These are phyloP conservation scores for Gallinago media DNA, from an alignment of 2,113 vertebrate genomes.

Conservation along the genomic window DNA sequence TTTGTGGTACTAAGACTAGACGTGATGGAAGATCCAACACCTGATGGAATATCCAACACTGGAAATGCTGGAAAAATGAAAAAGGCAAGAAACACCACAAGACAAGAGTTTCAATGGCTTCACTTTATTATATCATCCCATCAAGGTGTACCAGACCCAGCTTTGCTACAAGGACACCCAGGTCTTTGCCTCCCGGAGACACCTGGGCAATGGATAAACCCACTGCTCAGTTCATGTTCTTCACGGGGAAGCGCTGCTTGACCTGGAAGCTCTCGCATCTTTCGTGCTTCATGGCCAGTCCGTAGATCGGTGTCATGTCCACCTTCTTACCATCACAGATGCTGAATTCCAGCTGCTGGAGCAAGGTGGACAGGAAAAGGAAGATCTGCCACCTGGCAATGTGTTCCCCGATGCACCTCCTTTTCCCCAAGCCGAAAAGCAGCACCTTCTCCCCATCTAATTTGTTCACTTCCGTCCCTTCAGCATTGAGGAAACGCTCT, in stretches of 20 bases:
- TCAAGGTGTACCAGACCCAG: background rate
- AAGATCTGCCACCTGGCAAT: conserved; percentile 87
- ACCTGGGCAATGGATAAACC: background rate
- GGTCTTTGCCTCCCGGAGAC: background rate
- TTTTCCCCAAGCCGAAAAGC: conserved; percentile 88
- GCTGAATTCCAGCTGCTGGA: conserved; percentile 86
- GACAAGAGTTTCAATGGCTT: rapidly evolving
- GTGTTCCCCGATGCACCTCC: conserved; percentile 87
- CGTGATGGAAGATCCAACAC: background rate
- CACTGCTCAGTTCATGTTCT: background rate
- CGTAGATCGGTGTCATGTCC: conserved; percentile 87
- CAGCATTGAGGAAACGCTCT: conserved; percentile 84
- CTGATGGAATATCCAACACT: background rate
- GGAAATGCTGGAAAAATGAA: background rate
- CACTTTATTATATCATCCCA: background rate
- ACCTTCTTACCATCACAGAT: conserved; percentile 49
- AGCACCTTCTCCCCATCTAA: conserved; percentile 82
- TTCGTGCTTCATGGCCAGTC: conserved; percentile 85
- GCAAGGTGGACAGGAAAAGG: conserved; percentile 88
- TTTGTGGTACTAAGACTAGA: background rate
- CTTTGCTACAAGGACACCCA: background rate
- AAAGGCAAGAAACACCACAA: background rate
- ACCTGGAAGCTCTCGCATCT: conserved; percentile 80
- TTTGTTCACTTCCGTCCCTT: conserved; percentile 81
- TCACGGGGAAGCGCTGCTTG: conserved; percentile 49